phyloP scores from a whole-genome alignment of 2,113 vertebrate genomes.

The Oriolus oriolus region DNA sequence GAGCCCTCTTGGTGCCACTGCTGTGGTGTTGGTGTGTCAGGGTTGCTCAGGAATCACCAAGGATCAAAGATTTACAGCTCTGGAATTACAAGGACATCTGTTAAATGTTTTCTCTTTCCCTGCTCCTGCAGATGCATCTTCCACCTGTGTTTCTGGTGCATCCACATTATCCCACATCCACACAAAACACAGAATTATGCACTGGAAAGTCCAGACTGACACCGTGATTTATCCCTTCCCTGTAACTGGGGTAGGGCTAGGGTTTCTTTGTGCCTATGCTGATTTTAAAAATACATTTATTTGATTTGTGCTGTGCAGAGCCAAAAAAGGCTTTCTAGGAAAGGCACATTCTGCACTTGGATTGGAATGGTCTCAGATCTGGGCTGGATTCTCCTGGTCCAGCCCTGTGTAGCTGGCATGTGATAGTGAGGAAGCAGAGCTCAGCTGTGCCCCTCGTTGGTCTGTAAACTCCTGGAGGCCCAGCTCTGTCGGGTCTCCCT shows the following conservation, averaged over 20 bases:
- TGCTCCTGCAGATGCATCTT: neutral
- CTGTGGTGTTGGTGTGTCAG: neutral
- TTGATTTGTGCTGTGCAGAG: neutral
- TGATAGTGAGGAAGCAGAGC: neutral
- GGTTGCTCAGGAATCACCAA: neutral
- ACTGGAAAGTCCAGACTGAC: neutral
- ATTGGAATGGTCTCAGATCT: neutral
- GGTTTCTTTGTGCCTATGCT: neutral
- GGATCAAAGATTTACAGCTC: neutral
- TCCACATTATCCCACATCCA: neutral
- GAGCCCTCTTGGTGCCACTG: neutral
- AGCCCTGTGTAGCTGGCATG: neutral
- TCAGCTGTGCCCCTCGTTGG: neutral
- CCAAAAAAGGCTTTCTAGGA: neutral
- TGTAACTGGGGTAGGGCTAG: neutral
- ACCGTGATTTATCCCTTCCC: neutral
- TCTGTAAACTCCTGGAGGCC: neutral
- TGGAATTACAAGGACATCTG: neutral
- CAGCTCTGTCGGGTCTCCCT: accelerated
- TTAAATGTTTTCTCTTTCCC: neutral
- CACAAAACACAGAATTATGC: neutral
- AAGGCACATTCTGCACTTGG: neutral
- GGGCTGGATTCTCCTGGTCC: neutral
- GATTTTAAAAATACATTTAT: neutral
- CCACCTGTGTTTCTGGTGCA: neutral